These are phyloP conservation scores for Cryptoprocta ferox DNA, from an alignment of 2,797 vertebrate genomes.

Conservation along the genomic window DNA sequence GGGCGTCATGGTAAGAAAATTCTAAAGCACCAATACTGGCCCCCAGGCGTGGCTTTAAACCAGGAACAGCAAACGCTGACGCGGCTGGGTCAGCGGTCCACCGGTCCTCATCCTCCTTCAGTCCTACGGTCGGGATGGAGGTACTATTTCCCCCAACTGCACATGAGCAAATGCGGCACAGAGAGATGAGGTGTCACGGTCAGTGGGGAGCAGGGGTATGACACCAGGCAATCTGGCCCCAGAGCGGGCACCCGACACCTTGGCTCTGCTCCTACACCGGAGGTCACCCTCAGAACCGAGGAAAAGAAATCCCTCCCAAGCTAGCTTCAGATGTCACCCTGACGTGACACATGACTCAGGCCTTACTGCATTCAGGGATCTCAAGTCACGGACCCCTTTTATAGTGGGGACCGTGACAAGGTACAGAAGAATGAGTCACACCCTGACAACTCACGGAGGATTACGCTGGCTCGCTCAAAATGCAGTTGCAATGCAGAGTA, in stretches of 20 bases:
- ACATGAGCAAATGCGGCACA: background rate
- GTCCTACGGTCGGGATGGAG: background rate
- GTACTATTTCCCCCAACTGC: background rate
- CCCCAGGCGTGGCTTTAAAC: background rate
- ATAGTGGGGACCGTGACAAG: too few relatives aligned
- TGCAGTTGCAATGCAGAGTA: accelerated
- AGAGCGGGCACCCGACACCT: background rate
- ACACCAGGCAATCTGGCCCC: background rate
- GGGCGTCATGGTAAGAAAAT: background rate
- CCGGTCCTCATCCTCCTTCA: background rate
- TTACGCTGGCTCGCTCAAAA: background rate
- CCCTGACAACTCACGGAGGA: background rate
- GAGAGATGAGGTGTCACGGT: background rate
- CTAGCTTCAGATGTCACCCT: background rate
- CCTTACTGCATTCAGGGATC: background rate
- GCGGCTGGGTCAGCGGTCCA: accelerated
- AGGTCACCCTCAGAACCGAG: background rate
- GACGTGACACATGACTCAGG: too few relatives aligned
- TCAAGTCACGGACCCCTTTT: background rate
- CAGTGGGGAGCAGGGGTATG: background rate
- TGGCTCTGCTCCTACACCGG: background rate
- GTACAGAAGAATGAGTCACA: background rate
- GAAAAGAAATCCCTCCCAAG: background rate
- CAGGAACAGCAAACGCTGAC: background rate
- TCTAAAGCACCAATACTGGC: accelerated